Conservation (phyloP, 2,797 vertebrate genomes). For the Gymnoscopelus braueri region DNA sequence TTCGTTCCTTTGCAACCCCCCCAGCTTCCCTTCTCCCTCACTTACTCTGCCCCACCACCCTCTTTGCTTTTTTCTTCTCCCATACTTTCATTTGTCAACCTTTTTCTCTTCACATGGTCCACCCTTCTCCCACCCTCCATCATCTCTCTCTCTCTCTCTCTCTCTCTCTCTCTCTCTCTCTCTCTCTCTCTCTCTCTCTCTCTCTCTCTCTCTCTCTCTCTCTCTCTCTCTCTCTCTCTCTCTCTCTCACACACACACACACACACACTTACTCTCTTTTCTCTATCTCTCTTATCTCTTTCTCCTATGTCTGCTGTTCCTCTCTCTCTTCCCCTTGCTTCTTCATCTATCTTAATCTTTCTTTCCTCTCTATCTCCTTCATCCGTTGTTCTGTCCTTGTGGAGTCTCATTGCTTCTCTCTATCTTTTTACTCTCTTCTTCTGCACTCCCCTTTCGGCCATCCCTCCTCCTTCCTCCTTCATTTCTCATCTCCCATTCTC, state of each 20-base stretch:
- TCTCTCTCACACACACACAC: slow-evolving; percentile 6
- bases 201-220: slow-evolving; percentile 16
- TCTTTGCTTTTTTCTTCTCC: background rate
- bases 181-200: background rate
- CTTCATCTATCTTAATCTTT: slow-evolving; percentile 40
- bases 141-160: slow-evolving; percentile 31
- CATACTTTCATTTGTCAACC: background rate
- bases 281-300: slow-evolving; percentile 8
- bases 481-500: background rate
- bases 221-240: slow-evolving; percentile 8
- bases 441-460: slow-evolving; percentile 41
- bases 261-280: background rate
- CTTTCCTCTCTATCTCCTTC: slow-evolving; percentile 17
- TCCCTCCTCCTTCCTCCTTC: background rate
- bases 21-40: background rate
- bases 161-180: background rate
- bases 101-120: background rate
- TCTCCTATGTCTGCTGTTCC: background rate
- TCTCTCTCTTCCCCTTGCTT: background rate
- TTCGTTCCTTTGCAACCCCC: background rate
- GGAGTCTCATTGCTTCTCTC: background rate
- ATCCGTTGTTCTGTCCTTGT: background rate
- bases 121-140: background rate
- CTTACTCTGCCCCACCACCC: background rate
- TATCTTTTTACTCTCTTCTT: slow-evolving; percentile 29